Conservation (phyloP, 2,888 invertebrate genomes). For the Perizoma affinitatum region DNA sequence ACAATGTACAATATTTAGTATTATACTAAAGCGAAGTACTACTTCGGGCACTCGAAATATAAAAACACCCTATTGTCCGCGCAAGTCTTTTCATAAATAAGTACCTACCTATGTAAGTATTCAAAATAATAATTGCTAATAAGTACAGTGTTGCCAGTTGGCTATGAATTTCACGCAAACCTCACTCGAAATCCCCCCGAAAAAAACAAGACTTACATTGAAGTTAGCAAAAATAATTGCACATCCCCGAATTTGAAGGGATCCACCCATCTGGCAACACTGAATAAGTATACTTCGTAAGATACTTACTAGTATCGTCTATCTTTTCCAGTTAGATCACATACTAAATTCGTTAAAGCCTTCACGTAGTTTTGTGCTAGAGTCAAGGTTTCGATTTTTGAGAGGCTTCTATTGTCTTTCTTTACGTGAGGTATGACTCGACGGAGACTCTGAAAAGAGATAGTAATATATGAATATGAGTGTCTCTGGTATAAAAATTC, state of each 20-base stretch:
- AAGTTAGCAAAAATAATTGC: too few species aligned
- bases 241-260: too few species aligned
- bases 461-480: not conserved
- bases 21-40: not conserved
- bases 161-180: too few species aligned
- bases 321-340: conserved; percentile 87
- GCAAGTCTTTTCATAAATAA: conserved; percentile 1
- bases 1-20: conserved; percentile 19
- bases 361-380: conserved; percentile 96
- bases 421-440: conserved; percentile 94
- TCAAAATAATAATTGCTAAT: not conserved
- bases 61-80: conserved; percentile 12
- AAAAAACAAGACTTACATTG: too few species aligned
- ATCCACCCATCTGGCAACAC: too few species aligned
- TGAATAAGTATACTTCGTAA: too few species aligned
- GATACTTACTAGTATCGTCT: conserved; percentile 80
- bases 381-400: conserved; percentile 94
- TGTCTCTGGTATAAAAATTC: too few species aligned
- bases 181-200: too few species aligned
- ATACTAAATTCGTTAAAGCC: conserved; percentile 93
- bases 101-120: not conserved
- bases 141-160: not conserved
- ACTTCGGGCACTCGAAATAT: conserved; percentile 9
- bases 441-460: conserved; percentile 86
- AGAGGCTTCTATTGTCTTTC: conserved; percentile 91